Evolutionary conservation across 2,797 vertebrate genomes (phyloP), one percentile per base, ranked within the genome.

Genomic region (Onychomys arenicola): DNA sequence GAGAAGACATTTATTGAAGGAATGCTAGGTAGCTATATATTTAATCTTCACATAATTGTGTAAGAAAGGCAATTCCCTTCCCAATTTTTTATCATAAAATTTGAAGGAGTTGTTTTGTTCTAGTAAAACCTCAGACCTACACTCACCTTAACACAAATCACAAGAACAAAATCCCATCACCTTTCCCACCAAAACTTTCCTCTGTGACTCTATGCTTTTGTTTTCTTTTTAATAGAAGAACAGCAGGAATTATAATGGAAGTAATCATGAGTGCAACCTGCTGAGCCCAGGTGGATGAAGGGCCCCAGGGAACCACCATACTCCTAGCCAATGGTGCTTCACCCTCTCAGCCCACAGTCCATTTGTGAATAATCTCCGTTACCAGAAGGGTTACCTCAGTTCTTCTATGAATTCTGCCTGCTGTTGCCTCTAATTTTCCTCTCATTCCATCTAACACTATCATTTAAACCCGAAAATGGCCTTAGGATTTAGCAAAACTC

Each of bases 21-120:
- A 21, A 65, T 63, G 3, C 14, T 84, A 1, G 19, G 9, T 40
- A 21, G 17, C 13, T 76, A 1, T 17, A 5, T 46, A 14, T 52
- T 80, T 46, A 83, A 76, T 63, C 8, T 25, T 94, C 82, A 46
- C 12, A 37, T 13, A 82, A 40, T 67, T 92, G 94, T 63, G 17
- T 87, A n/a, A 52, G 34, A 84, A 81, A 71, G 19, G 3, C 21
- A 40, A 11, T 27, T 23, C n/a, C 5, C 10, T 8, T 19, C 32
- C 7, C 49, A 11, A 29, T 67, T 14, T 88, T 88, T 88, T 49
- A 69, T 59, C 86, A 59, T 55, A 5, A 80, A 40, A 75, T 63
- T 75, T 61, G 25, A 85, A 91, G 17, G 13, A 19, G 0, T 43
- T 80, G 80, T 43, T 90, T 95, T 95, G 40, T 43, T 59, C 21